Evolutionary conservation across 2,113 vertebrate genomes (phyloP).

Genomic region (Narcine bancroftii): DNA sequence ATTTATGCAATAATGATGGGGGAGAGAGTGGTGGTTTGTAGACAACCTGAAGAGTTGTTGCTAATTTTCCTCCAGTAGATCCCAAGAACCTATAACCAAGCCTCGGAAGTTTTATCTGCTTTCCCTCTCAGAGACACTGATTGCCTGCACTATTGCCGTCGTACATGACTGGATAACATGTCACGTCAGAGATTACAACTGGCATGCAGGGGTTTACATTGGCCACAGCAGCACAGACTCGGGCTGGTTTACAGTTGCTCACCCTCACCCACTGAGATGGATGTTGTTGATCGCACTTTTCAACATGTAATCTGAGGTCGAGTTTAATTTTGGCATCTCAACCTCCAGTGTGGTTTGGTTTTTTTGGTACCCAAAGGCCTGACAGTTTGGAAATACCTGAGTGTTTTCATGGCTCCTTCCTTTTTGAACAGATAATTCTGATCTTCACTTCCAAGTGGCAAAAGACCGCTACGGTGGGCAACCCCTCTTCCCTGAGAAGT

Average conservation of each 20-base stretch:
- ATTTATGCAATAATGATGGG: too few relatives aligned
- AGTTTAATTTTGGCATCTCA: too few relatives aligned
- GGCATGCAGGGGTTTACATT: slow-evolving; percentile 17
- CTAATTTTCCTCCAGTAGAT: background rate
- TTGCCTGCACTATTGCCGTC: background rate
- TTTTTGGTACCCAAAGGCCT: too few relatives aligned
- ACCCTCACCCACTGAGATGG: background rate
- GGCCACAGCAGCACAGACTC: slow-evolving; percentile 18
- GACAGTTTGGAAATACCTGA: too few relatives aligned
- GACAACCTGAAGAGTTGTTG: background rate
- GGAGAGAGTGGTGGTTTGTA: background rate
- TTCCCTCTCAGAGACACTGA: background rate
- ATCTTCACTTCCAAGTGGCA: slow-evolving; percentile 73
- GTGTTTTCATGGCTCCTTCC: background rate
- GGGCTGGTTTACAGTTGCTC: background rate
- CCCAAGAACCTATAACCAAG: background rate
- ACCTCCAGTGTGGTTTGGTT: background rate
- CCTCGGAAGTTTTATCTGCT: background rate
- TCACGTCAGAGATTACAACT: background rate
- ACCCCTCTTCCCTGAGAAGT: slow-evolving; percentile 68
- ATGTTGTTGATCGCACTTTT: background rate
- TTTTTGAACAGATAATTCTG: slow-evolving; percentile 60
- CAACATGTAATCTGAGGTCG: background rate
- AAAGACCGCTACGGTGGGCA: slow-evolving; percentile 65
- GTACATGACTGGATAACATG: background rate